These are phyloP conservation scores for Clarias laeviceps DNA, from an alignment of 2,797 vertebrate species.

Conservation along the genomic window DNA sequence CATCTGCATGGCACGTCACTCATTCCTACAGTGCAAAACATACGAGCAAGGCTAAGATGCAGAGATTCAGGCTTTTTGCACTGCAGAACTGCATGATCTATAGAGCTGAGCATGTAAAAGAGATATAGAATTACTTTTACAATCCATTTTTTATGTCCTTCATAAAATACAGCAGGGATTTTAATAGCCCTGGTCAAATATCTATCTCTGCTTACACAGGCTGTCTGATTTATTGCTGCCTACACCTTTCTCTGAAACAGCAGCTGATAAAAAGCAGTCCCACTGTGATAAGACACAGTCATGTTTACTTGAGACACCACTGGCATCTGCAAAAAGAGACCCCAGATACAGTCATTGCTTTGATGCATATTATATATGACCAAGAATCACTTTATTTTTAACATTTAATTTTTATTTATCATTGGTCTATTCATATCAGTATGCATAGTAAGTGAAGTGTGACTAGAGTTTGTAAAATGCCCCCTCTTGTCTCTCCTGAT, in stretches of 20 bases:
- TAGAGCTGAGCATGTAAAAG: background rate
- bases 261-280: conserved; percentile 6
- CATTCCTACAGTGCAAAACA: background rate
- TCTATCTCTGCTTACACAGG: background rate
- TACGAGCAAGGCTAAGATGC: background rate
- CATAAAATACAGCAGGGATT: conserved; percentile 28
- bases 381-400: background rate
- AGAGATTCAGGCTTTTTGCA: conserved; percentile 3
- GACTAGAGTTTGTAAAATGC: conserved; percentile 9
- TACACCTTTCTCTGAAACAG: conserved; percentile 14
- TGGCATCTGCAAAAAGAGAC: background rate
- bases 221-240: conserved; percentile 36
- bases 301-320: background rate
- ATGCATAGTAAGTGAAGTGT: background rate
- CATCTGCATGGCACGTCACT: background rate
- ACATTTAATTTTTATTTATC: background rate
- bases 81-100: background rate
- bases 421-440: background rate
- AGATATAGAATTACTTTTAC: background rate
- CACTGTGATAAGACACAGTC: conserved; percentile 3
- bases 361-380: background rate
- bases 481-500: conserved; percentile 43
- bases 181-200: conserved; percentile 34
- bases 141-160: background rate
- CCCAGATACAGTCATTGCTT: background rate